phyloP scores from a whole-genome alignment of 2,888 invertebrate species.

The Brenthis ino region DNA sequence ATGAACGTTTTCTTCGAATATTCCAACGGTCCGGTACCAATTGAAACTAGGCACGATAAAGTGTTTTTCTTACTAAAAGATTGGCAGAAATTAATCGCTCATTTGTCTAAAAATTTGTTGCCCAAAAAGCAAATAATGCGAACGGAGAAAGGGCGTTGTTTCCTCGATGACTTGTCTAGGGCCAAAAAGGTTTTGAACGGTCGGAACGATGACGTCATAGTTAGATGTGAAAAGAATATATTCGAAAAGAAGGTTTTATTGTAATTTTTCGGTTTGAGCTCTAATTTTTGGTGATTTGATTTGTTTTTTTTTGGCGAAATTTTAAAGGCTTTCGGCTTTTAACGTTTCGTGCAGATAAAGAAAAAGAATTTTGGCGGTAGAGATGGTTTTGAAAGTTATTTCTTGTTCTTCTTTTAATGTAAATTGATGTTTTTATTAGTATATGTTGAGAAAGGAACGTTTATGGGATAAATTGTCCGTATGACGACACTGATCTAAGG shows the following conservation, averaged over 20 bases:
- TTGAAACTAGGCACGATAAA: slow-evolving; percentile 61
- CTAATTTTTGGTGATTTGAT: not conserved
- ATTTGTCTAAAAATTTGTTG: slow-evolving; percentile 66
- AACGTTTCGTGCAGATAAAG: too few relatives aligned
- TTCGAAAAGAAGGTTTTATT: slow-evolving; percentile 55
- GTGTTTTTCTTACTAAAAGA: slow-evolving; percentile 64
- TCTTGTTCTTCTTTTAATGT: too few relatives aligned
- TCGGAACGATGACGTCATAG: slow-evolving; percentile 56
- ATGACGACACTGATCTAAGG: not conserved
- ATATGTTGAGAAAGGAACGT: too few relatives aligned
- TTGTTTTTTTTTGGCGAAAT: not conserved
- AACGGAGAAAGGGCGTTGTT: slow-evolving; percentile 67
- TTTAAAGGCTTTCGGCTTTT: not conserved
- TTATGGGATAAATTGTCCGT: too few relatives aligned
- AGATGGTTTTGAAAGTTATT: too few relatives aligned
- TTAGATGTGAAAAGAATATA: slow-evolving; percentile 44
- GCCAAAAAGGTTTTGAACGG: slow-evolving; percentile 66
- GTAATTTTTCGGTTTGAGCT: slow-evolving; percentile 42
- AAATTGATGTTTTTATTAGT: too few relatives aligned
- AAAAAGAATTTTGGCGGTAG: too few relatives aligned
- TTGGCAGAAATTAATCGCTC: slow-evolving; percentile 70
- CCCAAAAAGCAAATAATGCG: slow-evolving; percentile 67
- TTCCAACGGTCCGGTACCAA: slow-evolving; percentile 61
- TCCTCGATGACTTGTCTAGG: slow-evolving; percentile 66
- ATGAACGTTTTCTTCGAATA: slow-evolving; percentile 70